Percentiles rank a stretch among this genome's conserved stretches.
Evolutionary conservation across 2,797 vertebrate species (phyloP).

Genomic region (Tadarida brasiliensis): DNA sequence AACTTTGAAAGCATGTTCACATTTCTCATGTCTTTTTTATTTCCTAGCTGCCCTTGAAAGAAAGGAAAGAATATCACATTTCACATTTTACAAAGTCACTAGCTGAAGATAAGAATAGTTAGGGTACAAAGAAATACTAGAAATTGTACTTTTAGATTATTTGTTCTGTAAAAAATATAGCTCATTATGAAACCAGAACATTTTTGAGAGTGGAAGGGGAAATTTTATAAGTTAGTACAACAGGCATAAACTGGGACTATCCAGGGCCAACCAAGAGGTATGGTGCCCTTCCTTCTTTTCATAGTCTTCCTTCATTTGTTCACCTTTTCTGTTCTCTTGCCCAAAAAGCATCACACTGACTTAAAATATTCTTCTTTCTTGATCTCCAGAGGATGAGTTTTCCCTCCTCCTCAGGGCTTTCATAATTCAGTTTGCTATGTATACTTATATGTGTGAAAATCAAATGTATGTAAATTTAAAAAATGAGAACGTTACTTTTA

Average conservation of each 20-base stretch:
- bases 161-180: neutral
- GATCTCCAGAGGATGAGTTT: neutral
- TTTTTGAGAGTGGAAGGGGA: neutral
- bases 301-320: neutral
- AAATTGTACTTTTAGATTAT: neutral
- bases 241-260: accelerated
- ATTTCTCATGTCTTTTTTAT: neutral
- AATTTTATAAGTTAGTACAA: neutral
- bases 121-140: neutral
- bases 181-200: neutral
- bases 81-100: neutral
- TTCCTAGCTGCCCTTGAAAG: neutral
- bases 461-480: neutral
- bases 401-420: neutral
- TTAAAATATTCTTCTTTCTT: neutral
- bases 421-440: neutral
- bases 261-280: accelerated
- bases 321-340: neutral
- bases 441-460: neutral
- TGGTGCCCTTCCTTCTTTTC: accelerated
- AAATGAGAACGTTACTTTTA: neutral
- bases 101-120: neutral
- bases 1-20: neutral
- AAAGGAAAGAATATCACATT: neutral
- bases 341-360: neutral